phyloP scores from a whole-genome alignment of 2,797 vertebrate genomes.

The Sandelia bainsii region DNA sequence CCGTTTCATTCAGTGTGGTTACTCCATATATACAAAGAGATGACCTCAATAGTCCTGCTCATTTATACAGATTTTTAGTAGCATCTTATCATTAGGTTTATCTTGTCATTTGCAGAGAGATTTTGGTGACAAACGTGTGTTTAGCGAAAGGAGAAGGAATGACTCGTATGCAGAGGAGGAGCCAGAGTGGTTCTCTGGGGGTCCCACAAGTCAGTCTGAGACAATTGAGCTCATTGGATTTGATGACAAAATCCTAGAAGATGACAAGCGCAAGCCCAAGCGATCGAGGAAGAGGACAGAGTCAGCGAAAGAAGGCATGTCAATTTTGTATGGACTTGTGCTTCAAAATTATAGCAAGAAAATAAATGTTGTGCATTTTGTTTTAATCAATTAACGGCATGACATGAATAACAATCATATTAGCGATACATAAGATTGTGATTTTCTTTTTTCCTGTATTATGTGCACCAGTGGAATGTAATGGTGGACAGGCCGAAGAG shows the following conservation, averaged over 20 bases:
- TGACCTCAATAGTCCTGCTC: not conserved
- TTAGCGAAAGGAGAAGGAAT: slow-evolving; percentile 95
- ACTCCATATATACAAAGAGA: not conserved
- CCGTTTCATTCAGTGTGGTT: not conserved
- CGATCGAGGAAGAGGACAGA: slow-evolving; percentile 88
- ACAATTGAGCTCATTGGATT: slow-evolving; percentile 98
- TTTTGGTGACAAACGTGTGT: slow-evolving; percentile 95
- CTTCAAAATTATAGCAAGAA: not conserved
- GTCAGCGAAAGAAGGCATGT: slow-evolving; percentile 92
- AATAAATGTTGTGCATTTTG: not conserved
- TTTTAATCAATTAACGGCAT: not conserved
- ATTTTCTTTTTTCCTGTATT: not conserved
- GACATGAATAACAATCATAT: not conserved
- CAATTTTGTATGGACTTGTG: not conserved
- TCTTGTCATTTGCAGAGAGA: slow-evolving; percentile 86
- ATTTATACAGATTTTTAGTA: not conserved
- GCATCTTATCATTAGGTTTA: not conserved
- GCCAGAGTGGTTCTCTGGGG: slow-evolving; percentile 97
- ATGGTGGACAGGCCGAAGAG: slow-evolving; percentile 90
- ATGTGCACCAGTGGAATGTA: slow-evolving; percentile 86
- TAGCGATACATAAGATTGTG: not conserved
- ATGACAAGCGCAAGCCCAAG: slow-evolving; percentile 92
- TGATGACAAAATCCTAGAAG: slow-evolving; percentile 96
- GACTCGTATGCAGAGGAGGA: slow-evolving; percentile 98
- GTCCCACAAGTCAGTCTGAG: slow-evolving; percentile 98